These are phyloP conservation scores for Ophonus ardosiacus DNA, from an alignment of 2,888 invertebrate species.

Conservation along the genomic window DNA sequence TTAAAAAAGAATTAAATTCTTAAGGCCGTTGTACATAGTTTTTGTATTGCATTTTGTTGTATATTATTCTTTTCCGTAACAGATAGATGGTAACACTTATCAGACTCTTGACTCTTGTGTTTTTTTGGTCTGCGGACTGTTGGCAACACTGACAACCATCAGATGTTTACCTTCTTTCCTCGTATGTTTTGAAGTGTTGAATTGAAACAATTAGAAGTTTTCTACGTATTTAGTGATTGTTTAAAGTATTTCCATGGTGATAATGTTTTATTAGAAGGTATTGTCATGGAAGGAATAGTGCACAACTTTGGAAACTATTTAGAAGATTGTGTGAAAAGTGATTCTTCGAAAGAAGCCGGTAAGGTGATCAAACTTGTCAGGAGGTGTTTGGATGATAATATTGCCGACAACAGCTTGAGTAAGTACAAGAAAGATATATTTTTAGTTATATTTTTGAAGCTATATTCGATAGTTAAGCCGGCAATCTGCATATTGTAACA, in stretches of 20 bases:
- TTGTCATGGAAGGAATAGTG: slow-evolving; percentile 64
- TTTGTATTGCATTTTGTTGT: no score
- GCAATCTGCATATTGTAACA: no score
- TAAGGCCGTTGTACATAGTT: no score
- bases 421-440: background rate
- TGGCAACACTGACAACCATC: no score
- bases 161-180: no score
- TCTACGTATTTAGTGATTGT: background rate
- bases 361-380: slow-evolving; percentile 57
- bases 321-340: slow-evolving; percentile 56
- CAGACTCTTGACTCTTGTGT: no score
- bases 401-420: slow-evolving; percentile 46
- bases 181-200: no score
- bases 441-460: background rate
- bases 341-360: slow-evolving; percentile 58
- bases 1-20: no score
- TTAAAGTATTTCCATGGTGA: background rate
- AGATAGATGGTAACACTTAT: no score
- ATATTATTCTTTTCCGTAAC: no score
- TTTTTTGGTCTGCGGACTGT: no score
- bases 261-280: background rate
- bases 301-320: slow-evolving; percentile 65
- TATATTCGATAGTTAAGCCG: background rate
- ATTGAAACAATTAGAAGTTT: no score
- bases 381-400: slow-evolving; percentile 42